Evolutionary conservation across 2,113 vertebrate genomes (phyloP), one percentile per base, ranked within the genome.

Genomic region (Cynoglossus semilaevis): DNA sequence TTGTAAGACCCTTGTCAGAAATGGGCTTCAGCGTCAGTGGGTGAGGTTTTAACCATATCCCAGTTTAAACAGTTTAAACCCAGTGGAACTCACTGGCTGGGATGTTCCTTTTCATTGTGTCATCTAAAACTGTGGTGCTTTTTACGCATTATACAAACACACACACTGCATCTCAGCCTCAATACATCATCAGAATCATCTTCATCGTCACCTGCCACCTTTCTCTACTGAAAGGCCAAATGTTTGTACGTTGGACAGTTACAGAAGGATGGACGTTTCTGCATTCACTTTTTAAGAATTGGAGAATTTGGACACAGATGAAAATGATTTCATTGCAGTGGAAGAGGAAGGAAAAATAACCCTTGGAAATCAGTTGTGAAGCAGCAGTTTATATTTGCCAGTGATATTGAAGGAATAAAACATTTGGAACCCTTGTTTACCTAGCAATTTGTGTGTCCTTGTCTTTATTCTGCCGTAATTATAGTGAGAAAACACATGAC

Each of bases 311-410:
- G 76, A 75, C 76, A 60, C 63, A 57, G 75, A 83, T 81, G 74
- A 22, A 49, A 82, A 82, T 66, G 56, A 80, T 66, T 77, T 73
- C 22, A n/a, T n/a, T n/a, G n/a, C n/a, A n/a, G n/a, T n/a, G n/a
- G 18, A 7, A n/a, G 58, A 54, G 15, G 7, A 17, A 34, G 54
- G 60, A 70, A 62, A 51, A 57, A 15, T 14, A 15, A 15, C 52
- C 74, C 72, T 80, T 80, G 67, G 61, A 77, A 50, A 72, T 37
- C 60, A 90, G 72, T 72, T 62, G 74, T 85, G 63, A 59, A 78
- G 63, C 74, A 74, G 80, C 83, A 82, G 71, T 90, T 91, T 88
- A 75, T 91, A 83, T 88, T 88, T 86, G 77, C 77, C 84, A 87
- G 84, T 88, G 80, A 88, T 81, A 76, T 83, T 78, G 83, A 83